Percentiles rank a stretch among this genome's conserved stretches.
These are phyloP conservation scores for Poecilia latipinna DNA, from an alignment of 2,113 vertebrate genomes.

Conservation along the genomic window DNA sequence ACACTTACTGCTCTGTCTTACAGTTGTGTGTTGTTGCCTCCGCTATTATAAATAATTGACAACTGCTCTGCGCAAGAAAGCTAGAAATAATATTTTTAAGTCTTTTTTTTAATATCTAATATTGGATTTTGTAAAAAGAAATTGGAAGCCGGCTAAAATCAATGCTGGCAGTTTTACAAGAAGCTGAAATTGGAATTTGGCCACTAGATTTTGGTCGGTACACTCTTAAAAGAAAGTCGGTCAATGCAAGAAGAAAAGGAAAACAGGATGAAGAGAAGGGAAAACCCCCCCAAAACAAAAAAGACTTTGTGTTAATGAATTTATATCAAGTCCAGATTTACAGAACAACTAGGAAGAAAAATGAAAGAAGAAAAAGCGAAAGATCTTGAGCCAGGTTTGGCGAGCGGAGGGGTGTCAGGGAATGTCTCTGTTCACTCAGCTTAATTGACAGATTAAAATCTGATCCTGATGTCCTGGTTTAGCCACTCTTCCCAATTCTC, in stretches of 20 bases:
- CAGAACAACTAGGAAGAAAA: conserved; percentile 14
- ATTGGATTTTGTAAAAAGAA: not conserved
- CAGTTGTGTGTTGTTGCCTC: no score
- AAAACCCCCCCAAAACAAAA: not conserved
- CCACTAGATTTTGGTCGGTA: no score
- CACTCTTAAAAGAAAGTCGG: not conserved
- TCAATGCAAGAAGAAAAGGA: not conserved
- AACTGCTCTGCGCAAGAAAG: not conserved
- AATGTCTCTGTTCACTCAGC: conserved; percentile 47
- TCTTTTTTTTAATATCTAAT: not conserved
- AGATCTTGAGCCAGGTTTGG: not conserved
- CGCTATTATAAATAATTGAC: no score
- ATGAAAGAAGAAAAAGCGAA: conserved; percentile 4
- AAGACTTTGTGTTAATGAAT: conserved; percentile 4
- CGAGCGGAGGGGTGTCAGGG: not conserved
- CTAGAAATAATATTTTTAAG: not conserved
- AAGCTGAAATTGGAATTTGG: not conserved
- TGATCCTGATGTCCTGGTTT: conserved; percentile 55
- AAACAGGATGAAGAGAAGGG: not conserved
- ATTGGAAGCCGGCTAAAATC: not conserved
- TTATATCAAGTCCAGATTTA: conserved; percentile 16
- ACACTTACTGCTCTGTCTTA: no score
- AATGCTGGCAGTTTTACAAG: not conserved
- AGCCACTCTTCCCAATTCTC: conserved; percentile 1
- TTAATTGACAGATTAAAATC: conserved; percentile 71